Evolutionary conservation across 2,888 invertebrate species (phyloP).

Genomic region (Adineta ricciae): DNA sequence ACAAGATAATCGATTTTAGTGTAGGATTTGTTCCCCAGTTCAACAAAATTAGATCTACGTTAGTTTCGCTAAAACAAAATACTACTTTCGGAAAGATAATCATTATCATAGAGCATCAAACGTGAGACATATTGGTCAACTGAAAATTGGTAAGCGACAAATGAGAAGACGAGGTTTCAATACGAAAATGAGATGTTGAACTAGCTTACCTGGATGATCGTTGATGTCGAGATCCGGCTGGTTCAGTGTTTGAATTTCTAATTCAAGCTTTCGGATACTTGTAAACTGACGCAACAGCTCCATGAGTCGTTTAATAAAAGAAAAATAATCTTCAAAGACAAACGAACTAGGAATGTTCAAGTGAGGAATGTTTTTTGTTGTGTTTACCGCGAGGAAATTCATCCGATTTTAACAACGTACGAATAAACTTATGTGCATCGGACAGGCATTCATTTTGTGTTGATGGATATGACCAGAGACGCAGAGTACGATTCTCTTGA

Average conservation of each 20-base stretch:
- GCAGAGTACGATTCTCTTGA: conserved; percentile 3
- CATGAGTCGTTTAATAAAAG: conserved; percentile 17
- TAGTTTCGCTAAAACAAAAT: neutral
- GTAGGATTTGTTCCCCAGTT: no score
- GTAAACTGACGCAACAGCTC: neutral
- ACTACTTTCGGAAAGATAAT: conserved; percentile 16
- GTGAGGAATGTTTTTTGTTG: neutral
- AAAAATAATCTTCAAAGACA: neutral
- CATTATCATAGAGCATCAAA: conserved; percentile 15
- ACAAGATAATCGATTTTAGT: no score
- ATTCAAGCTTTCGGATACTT: neutral
- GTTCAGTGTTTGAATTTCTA: neutral
- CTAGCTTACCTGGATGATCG: neutral
- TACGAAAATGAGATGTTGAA: no score
- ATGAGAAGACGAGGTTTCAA: no score
- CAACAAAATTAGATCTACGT: neutral
- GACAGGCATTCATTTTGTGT: neutral
- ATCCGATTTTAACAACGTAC: conserved; percentile 4
- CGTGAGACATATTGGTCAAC: conserved; percentile 1
- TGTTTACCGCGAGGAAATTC: conserved; percentile 14
- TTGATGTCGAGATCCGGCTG: neutral
- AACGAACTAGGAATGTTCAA: no score
- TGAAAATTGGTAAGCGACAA: conserved; percentile 10
- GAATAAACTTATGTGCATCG: neutral
- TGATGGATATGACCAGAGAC: neutral